Percentiles rank a stretch among this genome's conserved stretches.
These are phyloP conservation scores for Aphodius sticticus DNA, from an alignment of 2,888 invertebrate species.

Conservation along the genomic window DNA sequence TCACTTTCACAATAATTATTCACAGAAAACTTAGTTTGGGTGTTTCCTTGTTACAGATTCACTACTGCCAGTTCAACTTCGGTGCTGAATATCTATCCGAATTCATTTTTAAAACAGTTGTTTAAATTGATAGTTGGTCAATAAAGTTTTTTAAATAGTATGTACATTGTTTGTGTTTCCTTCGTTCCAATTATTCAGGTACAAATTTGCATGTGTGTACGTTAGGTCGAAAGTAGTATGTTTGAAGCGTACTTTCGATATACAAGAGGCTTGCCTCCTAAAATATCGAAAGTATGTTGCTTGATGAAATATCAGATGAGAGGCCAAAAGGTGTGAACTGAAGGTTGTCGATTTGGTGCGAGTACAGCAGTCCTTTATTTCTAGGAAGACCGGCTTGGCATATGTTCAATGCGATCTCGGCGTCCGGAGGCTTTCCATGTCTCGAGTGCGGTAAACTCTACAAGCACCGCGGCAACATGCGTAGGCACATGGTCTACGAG, in stretches of 20 bases:
- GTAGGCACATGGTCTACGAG: conserved; percentile 77
- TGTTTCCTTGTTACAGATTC: neutral
- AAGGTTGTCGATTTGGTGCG: conserved; percentile 37
- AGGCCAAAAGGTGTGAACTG: conserved; percentile 35
- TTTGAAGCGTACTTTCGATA: conserved; percentile 32
- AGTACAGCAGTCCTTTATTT: conserved; percentile 59
- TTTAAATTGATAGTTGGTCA: neutral
- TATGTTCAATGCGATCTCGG: conserved; percentile 36
- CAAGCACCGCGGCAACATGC: conserved; percentile 80
- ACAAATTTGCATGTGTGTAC: neutral
- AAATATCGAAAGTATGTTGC: conserved; percentile 29
- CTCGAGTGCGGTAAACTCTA: conserved; percentile 83
- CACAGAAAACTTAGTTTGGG: neutral
- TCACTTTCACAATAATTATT: no score
- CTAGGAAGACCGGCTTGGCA: conserved; percentile 52
- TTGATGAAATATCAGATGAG: conserved; percentile 34
- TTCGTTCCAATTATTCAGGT: neutral
- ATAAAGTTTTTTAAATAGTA: neutral
- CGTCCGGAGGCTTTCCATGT: conserved; percentile 58
- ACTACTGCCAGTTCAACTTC: neutral
- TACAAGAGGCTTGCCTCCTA: neutral
- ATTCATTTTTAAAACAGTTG: neutral
- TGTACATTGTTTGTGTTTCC: neutral
- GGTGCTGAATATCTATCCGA: neutral
- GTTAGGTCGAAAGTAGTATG: conserved; percentile 27